Conservation (phyloP, 1,140 invertebrate species). For the Antheraea mylitta region DNA sequence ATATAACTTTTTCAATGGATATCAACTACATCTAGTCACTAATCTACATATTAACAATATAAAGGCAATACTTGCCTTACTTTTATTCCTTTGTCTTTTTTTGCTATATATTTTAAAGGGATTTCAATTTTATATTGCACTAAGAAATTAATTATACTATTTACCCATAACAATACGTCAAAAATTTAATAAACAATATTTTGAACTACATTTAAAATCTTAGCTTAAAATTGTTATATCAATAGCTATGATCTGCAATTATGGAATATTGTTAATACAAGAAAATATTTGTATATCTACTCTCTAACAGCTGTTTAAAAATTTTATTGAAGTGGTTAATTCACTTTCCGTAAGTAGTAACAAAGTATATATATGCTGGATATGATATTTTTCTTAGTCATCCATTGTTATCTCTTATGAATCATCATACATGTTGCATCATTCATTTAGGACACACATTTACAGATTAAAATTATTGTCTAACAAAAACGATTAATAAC, state of each 20-base stretch:
- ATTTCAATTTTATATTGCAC: background rate
- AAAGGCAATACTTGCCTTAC: background rate
- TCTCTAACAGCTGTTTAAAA: background rate
- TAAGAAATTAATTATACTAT: background rate
- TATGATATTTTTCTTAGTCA: conserved; percentile 6
- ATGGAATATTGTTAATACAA: background rate
- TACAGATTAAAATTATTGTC: too few species aligned
- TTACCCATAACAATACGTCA: background rate
- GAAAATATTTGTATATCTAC: background rate
- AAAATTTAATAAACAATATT: conserved; percentile 1
- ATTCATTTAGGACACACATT: background rate
- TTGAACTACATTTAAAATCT: background rate
- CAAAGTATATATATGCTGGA: background rate
- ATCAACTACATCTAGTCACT: background rate
- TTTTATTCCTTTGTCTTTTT: background rate
- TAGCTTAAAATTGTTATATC: background rate
- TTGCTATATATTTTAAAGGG: too few species aligned
- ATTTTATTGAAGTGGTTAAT: background rate
- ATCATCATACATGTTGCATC: background rate
- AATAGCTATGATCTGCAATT: background rate
- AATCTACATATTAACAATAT: background rate
- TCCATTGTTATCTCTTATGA: conserved; percentile 7
- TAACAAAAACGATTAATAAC: too few species aligned
- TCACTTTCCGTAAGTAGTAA: background rate
- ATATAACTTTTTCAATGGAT: background rate